Conservation (phyloP, 1,140 invertebrate genomes). For the Dendroctonus valens region DNA sequence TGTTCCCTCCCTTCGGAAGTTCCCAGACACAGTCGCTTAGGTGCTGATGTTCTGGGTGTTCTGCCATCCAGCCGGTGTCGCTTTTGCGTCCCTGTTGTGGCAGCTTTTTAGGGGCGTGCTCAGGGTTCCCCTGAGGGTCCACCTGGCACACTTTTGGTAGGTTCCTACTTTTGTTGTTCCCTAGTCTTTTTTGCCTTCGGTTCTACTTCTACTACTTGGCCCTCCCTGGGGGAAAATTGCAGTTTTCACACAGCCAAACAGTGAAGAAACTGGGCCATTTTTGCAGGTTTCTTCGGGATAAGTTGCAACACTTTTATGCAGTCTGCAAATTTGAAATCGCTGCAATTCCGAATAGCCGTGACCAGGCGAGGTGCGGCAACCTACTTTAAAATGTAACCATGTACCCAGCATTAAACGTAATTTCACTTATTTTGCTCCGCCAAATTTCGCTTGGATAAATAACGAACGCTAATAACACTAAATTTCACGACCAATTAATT, state of each 20-base stretch:
- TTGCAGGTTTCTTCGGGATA: too few species aligned
- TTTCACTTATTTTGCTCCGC: slow-evolving; percentile 25
- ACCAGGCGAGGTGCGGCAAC: slow-evolving; percentile 26
- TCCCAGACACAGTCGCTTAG: too few species aligned
- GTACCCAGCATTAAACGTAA: slow-evolving; percentile 14
- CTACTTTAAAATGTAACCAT: slow-evolving; percentile 22
- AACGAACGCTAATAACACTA: slow-evolving; percentile 22
- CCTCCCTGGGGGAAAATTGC: neutral
- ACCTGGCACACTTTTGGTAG: too few species aligned
- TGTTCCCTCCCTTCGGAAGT: too few species aligned
- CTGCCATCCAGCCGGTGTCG: too few species aligned
- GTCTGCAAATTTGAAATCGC: slow-evolving; percentile 14
- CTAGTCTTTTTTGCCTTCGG: too few species aligned
- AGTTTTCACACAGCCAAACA: neutral
- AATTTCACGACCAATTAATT: slow-evolving; percentile 26
- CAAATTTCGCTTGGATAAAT: slow-evolving; percentile 23
- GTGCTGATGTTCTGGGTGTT: too few species aligned
- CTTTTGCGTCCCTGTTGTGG: too few species aligned
- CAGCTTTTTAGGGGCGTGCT: too few species aligned
- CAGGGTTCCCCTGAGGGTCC: too few species aligned
- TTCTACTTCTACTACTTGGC: too few species aligned
- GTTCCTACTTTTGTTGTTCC: too few species aligned
- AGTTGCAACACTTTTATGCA: neutral
- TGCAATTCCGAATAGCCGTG: slow-evolving; percentile 20
- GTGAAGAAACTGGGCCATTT: neutral